Evolutionary conservation across 2,113 vertebrate species (phyloP).

Genomic region (Madoqua kirkii): DNA sequence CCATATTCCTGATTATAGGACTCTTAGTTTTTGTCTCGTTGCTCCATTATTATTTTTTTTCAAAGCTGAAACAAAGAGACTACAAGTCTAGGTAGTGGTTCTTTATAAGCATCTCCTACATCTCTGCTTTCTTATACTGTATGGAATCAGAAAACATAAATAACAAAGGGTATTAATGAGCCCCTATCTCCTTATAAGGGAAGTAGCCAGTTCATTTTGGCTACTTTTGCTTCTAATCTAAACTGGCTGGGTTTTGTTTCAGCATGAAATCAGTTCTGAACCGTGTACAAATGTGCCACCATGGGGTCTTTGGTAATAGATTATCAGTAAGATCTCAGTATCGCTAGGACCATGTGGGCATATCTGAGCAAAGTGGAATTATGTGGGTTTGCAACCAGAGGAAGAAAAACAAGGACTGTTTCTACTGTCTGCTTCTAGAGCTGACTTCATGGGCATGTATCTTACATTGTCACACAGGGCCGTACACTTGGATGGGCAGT

Average conservation of each 20-base stretch:
- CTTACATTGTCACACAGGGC: rapidly evolving
- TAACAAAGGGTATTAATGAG: neutral
- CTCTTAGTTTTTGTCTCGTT: constrained; percentile 23
- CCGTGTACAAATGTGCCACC: neutral
- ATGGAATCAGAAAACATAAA: neutral
- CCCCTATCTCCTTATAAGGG: neutral
- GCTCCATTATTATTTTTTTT: neutral
- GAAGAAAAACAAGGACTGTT: neutral
- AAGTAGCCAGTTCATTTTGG: neutral
- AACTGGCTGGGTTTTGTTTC: neutral
- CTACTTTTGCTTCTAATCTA: neutral
- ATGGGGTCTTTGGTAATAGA: neutral
- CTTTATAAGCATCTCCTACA: neutral
- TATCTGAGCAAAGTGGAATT: neutral
- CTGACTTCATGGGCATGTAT: neutral
- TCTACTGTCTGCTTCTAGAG: neutral
- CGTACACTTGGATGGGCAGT: rapidly evolving
- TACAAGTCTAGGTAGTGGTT: neutral
- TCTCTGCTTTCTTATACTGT: neutral
- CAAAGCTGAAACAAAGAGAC: constrained; percentile 20
- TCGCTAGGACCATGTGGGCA: neutral
- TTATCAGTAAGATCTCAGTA: neutral
- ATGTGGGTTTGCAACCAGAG: neutral
- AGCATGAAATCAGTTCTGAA: neutral
- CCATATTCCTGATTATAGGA: neutral